These are phyloP conservation scores for Akabosia matsudoensis DNA, from an alignment of 1,140 invertebrate genomes.

Conservation along the genomic window DNA sequence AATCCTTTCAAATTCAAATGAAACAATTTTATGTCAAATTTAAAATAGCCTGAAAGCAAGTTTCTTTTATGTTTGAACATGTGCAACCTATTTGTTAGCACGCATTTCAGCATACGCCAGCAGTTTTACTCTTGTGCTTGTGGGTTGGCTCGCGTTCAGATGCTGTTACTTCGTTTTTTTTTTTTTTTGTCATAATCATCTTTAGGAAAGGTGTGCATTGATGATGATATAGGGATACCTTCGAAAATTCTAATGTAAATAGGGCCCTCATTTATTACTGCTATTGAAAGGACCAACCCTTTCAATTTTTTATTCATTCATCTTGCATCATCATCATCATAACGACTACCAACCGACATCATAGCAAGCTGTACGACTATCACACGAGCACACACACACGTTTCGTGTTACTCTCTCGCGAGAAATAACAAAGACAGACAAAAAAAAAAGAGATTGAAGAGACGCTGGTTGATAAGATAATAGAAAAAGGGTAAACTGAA, in stretches of 20 bases:
- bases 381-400: not conserved
- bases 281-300: conserved; percentile 4
- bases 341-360: not conserved
- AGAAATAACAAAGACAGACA: not conserved
- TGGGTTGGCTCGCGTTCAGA: not conserved
- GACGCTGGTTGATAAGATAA: not conserved
- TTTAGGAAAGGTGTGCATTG: not conserved
- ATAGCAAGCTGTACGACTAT: not conserved
- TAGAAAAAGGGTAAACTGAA: not conserved
- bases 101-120: not conserved
- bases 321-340: not conserved
- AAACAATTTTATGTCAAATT: not conserved
- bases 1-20: conserved; percentile 4
- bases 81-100: conserved; percentile 2
- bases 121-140: not conserved
- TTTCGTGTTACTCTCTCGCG: not conserved
- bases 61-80: no score
- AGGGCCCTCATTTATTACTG: not conserved
- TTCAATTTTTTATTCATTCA: conserved; percentile 21
- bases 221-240: conserved; percentile 23
- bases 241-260: conserved; percentile 14
- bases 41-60: not conserved
- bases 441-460: not conserved
- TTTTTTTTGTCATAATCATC: not conserved
- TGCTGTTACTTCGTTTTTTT: not conserved